Conservation (phyloP, 1,140 invertebrate genomes). For the Rhopalosiphum maidis region DNA sequence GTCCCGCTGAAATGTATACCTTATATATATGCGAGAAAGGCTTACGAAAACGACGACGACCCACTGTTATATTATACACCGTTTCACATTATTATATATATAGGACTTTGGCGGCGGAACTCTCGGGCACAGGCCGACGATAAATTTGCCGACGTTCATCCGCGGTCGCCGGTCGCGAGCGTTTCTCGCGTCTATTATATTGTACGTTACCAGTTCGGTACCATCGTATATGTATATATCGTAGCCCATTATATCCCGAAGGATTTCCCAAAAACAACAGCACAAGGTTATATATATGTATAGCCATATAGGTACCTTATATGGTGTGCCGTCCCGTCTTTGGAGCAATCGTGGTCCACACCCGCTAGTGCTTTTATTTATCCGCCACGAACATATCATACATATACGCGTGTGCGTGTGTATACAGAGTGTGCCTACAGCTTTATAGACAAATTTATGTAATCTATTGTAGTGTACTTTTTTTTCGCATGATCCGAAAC, state of each 20-base stretch:
- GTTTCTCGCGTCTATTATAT: conserved; percentile 16
- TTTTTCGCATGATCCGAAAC: too few relatives aligned
- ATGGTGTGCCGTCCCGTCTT: neutral
- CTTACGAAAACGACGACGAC: neutral
- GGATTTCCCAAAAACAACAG: conserved; percentile 17
- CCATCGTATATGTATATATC: neutral
- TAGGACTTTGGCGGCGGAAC: neutral
- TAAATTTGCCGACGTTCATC: conserved; percentile 46
- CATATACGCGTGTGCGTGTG: neutral
- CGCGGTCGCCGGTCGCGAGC: conserved; percentile 17
- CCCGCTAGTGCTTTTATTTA: neutral
- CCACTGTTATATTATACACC: neutral
- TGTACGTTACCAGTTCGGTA: neutral
- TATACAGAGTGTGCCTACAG: neutral
- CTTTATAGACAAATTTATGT: too few relatives aligned
- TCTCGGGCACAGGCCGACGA: neutral
- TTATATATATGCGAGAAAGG: conserved; percentile 22
- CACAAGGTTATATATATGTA: neutral
- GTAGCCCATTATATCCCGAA: neutral
- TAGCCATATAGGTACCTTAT: neutral
- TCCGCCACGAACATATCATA: too few relatives aligned
- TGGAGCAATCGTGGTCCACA: neutral
- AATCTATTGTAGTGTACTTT: too few relatives aligned
- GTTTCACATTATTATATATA: neutral
- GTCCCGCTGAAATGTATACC: neutral